These are phyloP conservation scores for Scolopax rusticola DNA, from an alignment of 2,797 vertebrate species.

Conservation along the genomic window DNA sequence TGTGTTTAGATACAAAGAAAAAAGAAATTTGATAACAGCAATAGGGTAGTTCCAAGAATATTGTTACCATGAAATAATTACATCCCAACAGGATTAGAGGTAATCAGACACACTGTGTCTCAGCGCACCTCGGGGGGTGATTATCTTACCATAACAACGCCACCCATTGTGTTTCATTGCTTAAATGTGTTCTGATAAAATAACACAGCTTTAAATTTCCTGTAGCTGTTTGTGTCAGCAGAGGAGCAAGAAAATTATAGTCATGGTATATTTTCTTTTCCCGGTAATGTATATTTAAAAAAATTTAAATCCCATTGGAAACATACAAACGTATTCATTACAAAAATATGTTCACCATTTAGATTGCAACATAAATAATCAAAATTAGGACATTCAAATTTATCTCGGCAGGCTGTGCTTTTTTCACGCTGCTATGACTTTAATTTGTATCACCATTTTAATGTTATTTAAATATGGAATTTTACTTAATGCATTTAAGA, in stretches of 20 bases:
- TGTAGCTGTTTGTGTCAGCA: background rate
- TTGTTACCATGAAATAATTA: conserved; percentile 76
- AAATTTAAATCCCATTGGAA: conserved; percentile 27
- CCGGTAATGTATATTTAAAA: background rate
- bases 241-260: background rate
- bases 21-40: conserved; percentile 72
- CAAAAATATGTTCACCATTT: conserved; percentile 23
- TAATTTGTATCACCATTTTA: conserved; percentile 38
- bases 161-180: conserved; percentile 63
- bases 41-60: conserved; percentile 60
- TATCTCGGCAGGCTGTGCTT: conserved; percentile 4
- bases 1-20: conserved; percentile 66
- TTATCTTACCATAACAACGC: conserved; percentile 70
- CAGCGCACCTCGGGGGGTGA: conserved; percentile 53
- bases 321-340: background rate
- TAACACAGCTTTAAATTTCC: background rate
- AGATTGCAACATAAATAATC: conserved; percentile 25
- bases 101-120: conserved; percentile 66
- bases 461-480: conserved; percentile 45
- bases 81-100: conserved; percentile 72
- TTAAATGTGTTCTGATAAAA: conserved; percentile 69
- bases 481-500: background rate
- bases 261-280: background rate
- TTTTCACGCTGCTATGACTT: background rate
- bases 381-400: conserved; percentile 51